Conservation (phyloP, 2,113 vertebrate species). For the Ornithorhynchus anatinus region DNA sequence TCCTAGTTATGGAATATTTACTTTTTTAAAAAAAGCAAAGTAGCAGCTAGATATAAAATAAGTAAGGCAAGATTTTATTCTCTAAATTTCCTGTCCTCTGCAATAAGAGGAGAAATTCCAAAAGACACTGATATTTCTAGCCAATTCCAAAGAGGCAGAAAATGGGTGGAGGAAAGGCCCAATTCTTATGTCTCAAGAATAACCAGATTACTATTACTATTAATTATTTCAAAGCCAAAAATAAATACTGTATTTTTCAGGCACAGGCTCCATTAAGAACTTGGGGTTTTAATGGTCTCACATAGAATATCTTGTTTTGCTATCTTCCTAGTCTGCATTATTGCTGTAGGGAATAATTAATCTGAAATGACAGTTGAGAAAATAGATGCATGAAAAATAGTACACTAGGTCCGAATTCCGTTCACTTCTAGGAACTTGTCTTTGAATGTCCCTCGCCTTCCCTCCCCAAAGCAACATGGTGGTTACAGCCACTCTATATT, state of each 20-base stretch:
- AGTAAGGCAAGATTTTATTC: background rate
- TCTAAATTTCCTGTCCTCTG: background rate
- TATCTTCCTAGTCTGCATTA: background rate
- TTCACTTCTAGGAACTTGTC: background rate
- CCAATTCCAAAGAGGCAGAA: background rate
- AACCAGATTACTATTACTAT: background rate
- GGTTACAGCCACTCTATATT: background rate
- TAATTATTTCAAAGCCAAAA: too few relatives aligned
- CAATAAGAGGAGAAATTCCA: background rate
- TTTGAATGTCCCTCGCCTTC: accelerated
- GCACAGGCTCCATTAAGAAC: background rate
- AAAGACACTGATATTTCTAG: background rate
- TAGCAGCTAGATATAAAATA: background rate
- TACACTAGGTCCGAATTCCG: background rate
- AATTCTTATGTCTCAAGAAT: too few relatives aligned
- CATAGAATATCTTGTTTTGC: background rate
- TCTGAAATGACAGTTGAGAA: background rate
- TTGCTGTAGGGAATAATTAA: accelerated
- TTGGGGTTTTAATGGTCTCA: background rate
- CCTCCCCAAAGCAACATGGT: background rate
- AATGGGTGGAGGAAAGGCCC: background rate
- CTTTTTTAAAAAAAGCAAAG: background rate
- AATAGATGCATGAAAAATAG: accelerated
- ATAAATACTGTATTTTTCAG: too few relatives aligned
- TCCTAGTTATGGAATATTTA: background rate